phyloP scores from a whole-genome alignment of 2,888 invertebrate genomes.

The Cecidostiba fungosa region DNA sequence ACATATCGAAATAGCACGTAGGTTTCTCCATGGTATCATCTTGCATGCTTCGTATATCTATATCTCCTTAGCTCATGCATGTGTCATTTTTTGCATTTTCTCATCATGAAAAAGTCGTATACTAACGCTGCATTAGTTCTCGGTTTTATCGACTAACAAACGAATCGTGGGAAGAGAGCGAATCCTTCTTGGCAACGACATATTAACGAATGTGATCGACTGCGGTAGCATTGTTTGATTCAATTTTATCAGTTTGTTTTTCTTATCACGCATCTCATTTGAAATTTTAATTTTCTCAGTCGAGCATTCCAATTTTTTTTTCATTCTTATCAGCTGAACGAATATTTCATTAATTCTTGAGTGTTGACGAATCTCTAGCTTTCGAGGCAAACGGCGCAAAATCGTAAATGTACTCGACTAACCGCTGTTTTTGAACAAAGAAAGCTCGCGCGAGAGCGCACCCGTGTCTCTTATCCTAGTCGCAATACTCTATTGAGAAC shows the following conservation, averaged over 20 bases:
- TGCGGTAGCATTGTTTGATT: background rate
- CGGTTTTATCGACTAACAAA: background rate
- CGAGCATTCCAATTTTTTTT: background rate
- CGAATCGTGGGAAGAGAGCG: constrained; percentile 41
- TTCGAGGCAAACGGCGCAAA: background rate
- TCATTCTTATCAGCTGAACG: background rate
- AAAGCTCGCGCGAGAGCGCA: background rate
- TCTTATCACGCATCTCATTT: background rate
- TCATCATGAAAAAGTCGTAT: background rate
- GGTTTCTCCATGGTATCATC: constrained; percentile 69
- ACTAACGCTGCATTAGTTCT: constrained; percentile 4
- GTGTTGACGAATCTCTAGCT: background rate
- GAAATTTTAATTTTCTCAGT: background rate
- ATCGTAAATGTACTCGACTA: background rate
- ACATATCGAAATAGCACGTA: constrained; percentile 75
- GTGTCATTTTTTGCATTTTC: background rate
- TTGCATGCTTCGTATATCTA: constrained; percentile 32
- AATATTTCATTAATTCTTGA: background rate
- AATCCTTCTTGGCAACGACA: constrained; percentile 28
- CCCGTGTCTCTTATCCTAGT: background rate
- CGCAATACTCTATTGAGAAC: background rate
- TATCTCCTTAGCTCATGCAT: background rate
- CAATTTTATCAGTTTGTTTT: background rate
- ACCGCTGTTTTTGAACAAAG: background rate
- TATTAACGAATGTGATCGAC: constrained; percentile 1